These are phyloP conservation scores for Reticulitermes speratus DNA, from an alignment of 1,140 invertebrate species.

Conservation along the genomic window DNA sequence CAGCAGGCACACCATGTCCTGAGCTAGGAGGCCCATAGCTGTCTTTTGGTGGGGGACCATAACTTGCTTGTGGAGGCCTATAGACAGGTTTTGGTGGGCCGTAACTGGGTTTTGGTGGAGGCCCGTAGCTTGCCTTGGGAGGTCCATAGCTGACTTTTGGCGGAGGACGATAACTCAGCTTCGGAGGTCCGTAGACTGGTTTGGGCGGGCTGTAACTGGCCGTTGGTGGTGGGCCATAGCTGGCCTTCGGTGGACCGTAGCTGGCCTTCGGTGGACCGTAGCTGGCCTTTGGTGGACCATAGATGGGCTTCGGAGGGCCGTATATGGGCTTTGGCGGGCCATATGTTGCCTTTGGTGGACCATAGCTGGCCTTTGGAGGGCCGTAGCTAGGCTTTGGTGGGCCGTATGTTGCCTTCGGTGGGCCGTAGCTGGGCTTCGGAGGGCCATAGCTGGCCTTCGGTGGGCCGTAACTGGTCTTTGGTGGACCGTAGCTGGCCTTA, in stretches of 20 bases:
- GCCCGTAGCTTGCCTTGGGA: slow-evolving; percentile 37
- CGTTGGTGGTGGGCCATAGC: slow-evolving; percentile 27
- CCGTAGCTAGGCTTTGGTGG: slow-evolving; percentile 31
- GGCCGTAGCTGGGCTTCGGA: slow-evolving; percentile 41
- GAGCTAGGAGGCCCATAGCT: not conserved
- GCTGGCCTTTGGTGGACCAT: slow-evolving; percentile 38
- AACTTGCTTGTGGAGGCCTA: slow-evolving; percentile 35
- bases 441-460: slow-evolving; percentile 41
- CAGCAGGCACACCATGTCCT: slow-evolving; percentile 21
- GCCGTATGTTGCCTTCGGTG: slow-evolving; percentile 37
- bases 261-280: slow-evolving; percentile 34
- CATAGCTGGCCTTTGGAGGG: slow-evolving; percentile 38
- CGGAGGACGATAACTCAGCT: not conserved
- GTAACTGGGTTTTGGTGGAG: slow-evolving; percentile 36
- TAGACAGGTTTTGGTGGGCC: slow-evolving; percentile 34
- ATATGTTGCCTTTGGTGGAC: slow-evolving; percentile 39
- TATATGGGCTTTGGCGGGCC: slow-evolving; percentile 40
- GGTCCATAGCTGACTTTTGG: slow-evolving; percentile 40
- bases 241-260: not conserved
- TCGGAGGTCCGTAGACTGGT: slow-evolving; percentile 31
- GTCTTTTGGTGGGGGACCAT: slow-evolving; percentile 32
- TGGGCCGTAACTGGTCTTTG: slow-evolving; percentile 39
- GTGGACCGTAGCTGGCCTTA: slow-evolving; percentile 40
- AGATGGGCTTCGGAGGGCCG: slow-evolving; percentile 41
- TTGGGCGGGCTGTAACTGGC: slow-evolving; percentile 25